Evolutionary conservation across 2,113 vertebrate genomes (phyloP), one percentile per base, ranked within the genome.

Genomic region (Pleuronectes platessa): DNA sequence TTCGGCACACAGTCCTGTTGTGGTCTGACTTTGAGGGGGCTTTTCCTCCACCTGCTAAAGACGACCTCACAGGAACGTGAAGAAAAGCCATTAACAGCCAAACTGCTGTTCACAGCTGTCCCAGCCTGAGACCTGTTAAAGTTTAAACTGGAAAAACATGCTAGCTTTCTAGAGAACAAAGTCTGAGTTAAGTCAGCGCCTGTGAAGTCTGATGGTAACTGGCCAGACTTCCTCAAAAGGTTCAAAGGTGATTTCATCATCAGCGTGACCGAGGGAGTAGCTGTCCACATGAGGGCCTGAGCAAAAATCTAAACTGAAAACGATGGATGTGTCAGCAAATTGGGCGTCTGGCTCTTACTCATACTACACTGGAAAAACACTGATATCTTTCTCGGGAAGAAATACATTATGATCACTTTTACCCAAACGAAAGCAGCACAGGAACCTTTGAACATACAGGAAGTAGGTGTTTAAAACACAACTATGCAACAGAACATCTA

Each of bases 81-180:
- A 94, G 91, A 45, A 94, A 95, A 85, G 93, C 92, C 93, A 94
- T 94, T 13, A 56, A 78, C 56, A 62, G 45, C 15, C n/a, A 59
- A 51, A 68, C 20, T 8, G 8, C 68, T 11, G 45, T 45, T 26
- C 23, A 56, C 31, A 56, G 78, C 55, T 9, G 12, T 53, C 37
- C 63, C 45, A 13, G 21, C 11, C 45, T 4, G 56, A 64, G 3
- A 55, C 0, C 37, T 45, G 51, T 47, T 73, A 4, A 68, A 56
- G 59, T 79, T 66, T 74, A 78, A 79, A 11, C 26, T 68, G 53
- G 26, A 26, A 70, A 80, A 70, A 68, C 70, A 70, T 61, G 18
- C 47, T n/a, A 12, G n/a, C 71, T 86, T 86, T 84, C 86, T 21
- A 72, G 71, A 76, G 87, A 90, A 71, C 89, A 88, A 74, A 88